Evolutionary conservation across 2,888 invertebrate species (phyloP).

Genomic region (Drosophila pseudotalamancana): DNA sequence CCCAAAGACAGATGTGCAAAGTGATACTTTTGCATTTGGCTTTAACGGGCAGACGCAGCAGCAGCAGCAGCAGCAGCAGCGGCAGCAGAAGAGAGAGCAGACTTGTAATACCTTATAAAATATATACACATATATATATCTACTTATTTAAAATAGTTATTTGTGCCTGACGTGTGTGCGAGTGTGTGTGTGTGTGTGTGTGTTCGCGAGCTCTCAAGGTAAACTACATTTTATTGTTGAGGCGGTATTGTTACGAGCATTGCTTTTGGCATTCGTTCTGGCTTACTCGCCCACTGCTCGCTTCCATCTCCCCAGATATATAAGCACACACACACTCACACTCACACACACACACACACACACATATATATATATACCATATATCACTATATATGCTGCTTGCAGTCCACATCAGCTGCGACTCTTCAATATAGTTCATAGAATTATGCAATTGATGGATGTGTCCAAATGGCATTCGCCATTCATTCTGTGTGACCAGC

Average conservation of each 20-base stretch:
- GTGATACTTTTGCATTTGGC: slow-evolving; percentile 56
- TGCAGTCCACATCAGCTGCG: slow-evolving; percentile 38
- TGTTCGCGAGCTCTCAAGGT: slow-evolving; percentile 73
- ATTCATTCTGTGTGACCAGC: too few relatives aligned
- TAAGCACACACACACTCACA: slow-evolving; percentile 8
- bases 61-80: slow-evolving; percentile 3
- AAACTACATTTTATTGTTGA: slow-evolving; percentile 79
- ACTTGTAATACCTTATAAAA: slow-evolving; percentile 73
- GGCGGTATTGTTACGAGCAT: slow-evolving; percentile 74
- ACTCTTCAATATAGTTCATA: slow-evolving; percentile 32
- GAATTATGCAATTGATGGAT: slow-evolving; percentile 45
- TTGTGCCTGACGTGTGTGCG: slow-evolving; percentile 28
- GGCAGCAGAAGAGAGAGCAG: slow-evolving; percentile 27
- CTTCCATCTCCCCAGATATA: slow-evolving; percentile 24
- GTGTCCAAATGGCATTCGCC: slow-evolving; percentile 29
- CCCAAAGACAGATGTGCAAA: slow-evolving; percentile 51
- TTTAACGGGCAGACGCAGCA: slow-evolving; percentile 27
- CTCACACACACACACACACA: slow-evolving; percentile 7
- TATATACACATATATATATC: slow-evolving; percentile 43
- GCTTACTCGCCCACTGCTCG: slow-evolving; percentile 66
- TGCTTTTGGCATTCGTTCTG: slow-evolving; percentile 75
- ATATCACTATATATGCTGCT: slow-evolving; percentile 20
- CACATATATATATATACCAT: slow-evolving; percentile 19
- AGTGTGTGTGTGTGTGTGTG: slow-evolving; percentile 38
- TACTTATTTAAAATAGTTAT: slow-evolving; percentile 73